Conservation (phyloP, 2,888 invertebrate genomes). For the Drosophila siamana region DNA sequence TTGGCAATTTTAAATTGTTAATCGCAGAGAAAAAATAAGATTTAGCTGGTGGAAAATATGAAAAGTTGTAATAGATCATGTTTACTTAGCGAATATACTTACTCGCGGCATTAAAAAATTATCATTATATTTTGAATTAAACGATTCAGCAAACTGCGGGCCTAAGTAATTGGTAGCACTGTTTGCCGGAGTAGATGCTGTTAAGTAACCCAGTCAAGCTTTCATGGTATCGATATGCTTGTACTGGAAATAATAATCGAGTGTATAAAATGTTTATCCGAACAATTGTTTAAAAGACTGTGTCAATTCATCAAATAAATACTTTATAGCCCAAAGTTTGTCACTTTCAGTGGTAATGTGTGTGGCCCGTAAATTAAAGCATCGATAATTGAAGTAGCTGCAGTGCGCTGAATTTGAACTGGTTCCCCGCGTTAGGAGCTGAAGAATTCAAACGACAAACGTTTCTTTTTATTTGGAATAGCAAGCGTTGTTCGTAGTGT, state of each 20-base stretch:
- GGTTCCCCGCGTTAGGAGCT: background rate
- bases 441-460: background rate
- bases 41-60: no score
- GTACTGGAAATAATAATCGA: no score
- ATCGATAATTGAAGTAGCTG: conserved; percentile 10
- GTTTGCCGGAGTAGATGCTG: background rate
- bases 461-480: background rate
- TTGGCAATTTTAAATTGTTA: no score
- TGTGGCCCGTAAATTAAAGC: background rate
- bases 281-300: background rate
- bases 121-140: no score
- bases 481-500: background rate
- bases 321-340: no score
- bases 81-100: no score
- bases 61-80: no score
- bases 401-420: background rate
- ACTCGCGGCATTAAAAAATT: no score
- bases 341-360: background rate
- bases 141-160: no score
- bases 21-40: no score
- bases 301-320: background rate
- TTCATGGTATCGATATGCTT: background rate
- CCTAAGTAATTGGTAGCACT: no score
- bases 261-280: background rate
- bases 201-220: background rate